These are phyloP conservation scores for Acanthochromis polyacanthus DNA, from an alignment of 2,113 vertebrate species.

Conservation along the genomic window DNA sequence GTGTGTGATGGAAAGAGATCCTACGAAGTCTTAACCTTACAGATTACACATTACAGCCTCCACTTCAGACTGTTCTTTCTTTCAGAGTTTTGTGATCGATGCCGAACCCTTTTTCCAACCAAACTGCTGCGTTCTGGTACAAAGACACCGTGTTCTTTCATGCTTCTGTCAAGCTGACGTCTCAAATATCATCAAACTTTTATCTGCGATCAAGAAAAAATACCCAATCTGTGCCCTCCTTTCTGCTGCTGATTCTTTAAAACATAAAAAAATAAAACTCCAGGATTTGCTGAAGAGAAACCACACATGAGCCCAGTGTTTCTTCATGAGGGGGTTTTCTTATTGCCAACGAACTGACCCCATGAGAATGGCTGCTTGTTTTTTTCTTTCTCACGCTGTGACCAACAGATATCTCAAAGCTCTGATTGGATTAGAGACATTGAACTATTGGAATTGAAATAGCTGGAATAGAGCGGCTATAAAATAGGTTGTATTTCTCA, in stretches of 20 bases:
- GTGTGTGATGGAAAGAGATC: not conserved
- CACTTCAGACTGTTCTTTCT: no score
- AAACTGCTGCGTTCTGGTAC: not conserved
- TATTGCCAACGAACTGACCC: slow-evolving; percentile 40
- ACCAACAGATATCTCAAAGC: slow-evolving; percentile 55
- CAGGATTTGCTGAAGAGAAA: slow-evolving; percentile 15
- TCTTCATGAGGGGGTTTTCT: slow-evolving; percentile 22
- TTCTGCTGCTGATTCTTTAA: no score
- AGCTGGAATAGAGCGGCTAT: slow-evolving; percentile 51
- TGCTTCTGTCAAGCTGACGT: no score
- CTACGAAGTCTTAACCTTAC: no score
- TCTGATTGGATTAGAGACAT: slow-evolving; percentile 64
- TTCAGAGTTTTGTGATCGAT: not conserved
- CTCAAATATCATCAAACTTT: no score
- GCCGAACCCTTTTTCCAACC: not conserved
- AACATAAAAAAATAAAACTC: not conserved
- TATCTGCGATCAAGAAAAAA: no score
- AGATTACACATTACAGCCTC: no score
- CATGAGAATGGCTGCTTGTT: slow-evolving; percentile 28
- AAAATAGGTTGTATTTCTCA: slow-evolving; percentile 69
- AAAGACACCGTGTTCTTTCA: no score
- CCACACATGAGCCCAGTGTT: slow-evolving; percentile 10
- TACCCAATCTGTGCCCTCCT: no score
- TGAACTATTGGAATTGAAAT: slow-evolving; percentile 62
- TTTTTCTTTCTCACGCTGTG: not conserved